Evolutionary conservation across 2,888 invertebrate genomes (phyloP), one percentile per base, ranked within the genome.

Genomic region (Alitta virens): DNA sequence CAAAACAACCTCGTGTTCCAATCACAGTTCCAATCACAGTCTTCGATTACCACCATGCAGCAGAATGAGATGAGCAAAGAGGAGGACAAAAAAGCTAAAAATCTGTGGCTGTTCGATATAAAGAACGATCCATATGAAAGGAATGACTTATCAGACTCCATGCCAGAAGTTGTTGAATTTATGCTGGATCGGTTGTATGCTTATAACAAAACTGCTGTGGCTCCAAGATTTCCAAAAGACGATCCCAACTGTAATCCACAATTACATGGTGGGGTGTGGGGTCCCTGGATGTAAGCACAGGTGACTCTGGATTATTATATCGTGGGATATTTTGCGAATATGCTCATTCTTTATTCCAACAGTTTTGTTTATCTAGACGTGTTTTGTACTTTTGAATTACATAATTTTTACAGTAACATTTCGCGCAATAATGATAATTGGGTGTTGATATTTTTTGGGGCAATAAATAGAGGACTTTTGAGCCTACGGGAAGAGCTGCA

Each of bases 21-120:
- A 3, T n/a, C 46, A 5, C 33, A 50, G 33, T 5, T 12, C 33
- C 5, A 7, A 12, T n/a, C n/a, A n/a, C 33, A 33, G 12, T 7
- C 5, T 12, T 5, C 38, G 9, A 27, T 21, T 16, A 33, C 16
- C 24, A 57, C 21, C 40, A 58, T 46, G 58, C 57, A n/a, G 25
- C 43, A n/a, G 59, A 60, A n/a, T 42, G 64, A 33, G 61, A 53
- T 42, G 25, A 38, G 9, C 12, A 7, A 5, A 7, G 5, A 5
- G 7, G 33, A 33, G 33, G 1, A 18, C 14, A 25, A 25, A 14
- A 33, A 12, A 7, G 33, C 33, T 7, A 68, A 79, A 63, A 79
- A 79, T 62, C 43, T 78, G 1, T 80, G 79, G 78, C 69, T 80
- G 53, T 80, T 80, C 58, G 74, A 80, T 66, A 73, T 80, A 2